These are phyloP conservation scores for Platysteira castanea DNA, from an alignment of 2,113 vertebrate genomes.

Conservation along the genomic window DNA sequence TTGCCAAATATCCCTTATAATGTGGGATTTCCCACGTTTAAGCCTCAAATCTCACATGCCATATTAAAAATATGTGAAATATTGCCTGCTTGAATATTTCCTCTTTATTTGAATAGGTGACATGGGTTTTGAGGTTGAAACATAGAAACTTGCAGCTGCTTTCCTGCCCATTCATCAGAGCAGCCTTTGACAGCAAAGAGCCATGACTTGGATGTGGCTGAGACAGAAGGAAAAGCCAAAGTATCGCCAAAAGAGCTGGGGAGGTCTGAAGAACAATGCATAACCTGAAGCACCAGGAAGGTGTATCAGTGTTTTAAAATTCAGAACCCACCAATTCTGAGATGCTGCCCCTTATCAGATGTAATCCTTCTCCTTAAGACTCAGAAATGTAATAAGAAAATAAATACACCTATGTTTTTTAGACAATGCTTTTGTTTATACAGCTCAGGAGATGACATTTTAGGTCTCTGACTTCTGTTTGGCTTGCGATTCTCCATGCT, in stretches of 20 bases:
- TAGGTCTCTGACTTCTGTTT: neutral
- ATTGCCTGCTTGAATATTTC: neutral
- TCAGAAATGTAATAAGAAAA: neutral
- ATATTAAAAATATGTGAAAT: neutral
- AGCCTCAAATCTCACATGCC: neutral
- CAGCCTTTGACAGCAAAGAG: neutral
- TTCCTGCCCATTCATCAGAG: neutral
- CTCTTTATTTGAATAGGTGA: neutral
- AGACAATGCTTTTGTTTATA: neutral
- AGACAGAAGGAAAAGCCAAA: neutral
- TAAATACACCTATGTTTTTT: neutral
- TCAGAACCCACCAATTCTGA: neutral
- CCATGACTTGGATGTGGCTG: neutral
- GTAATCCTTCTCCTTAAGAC: neutral
- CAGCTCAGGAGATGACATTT: neutral
- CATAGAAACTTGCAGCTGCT: neutral
- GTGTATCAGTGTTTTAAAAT: fast-evolving
- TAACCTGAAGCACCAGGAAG: neutral
- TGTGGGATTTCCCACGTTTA: neutral
- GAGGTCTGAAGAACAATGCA: neutral
- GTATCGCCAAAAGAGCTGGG: neutral
- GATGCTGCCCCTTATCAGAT: neutral
- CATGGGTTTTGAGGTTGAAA: neutral
- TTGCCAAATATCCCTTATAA: neutral
- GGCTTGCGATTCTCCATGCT: neutral